Conservation (phyloP, 2,888 invertebrate genomes). For the Nomada hirtipes region DNA sequence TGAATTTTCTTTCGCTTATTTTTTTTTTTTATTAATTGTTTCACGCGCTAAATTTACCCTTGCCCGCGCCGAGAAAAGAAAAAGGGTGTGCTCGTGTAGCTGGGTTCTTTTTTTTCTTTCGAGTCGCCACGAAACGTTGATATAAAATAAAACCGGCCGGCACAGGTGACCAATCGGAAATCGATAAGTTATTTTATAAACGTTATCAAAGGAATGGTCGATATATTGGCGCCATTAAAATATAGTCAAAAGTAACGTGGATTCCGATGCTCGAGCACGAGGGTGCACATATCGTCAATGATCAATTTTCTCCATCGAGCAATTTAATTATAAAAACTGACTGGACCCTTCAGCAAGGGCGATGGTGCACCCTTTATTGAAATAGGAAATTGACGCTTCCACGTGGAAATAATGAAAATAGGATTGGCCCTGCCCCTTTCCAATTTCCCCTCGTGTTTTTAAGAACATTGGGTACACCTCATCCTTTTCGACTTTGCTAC, state of each 20-base stretch:
- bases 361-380: conserved; percentile 44
- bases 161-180: conserved; percentile 46
- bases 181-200: conserved; percentile 68
- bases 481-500: neutral
- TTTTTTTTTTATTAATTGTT: conserved; percentile 1
- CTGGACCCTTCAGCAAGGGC: conserved; percentile 42
- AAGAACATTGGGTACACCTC: neutral
- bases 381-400: conserved; percentile 57
- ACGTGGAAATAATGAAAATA: conserved; percentile 51
- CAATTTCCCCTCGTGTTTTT: conserved; percentile 32
- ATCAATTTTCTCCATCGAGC: conserved; percentile 17
- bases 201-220: conserved; percentile 59
- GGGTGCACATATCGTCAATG: conserved; percentile 3
- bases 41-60: conserved; percentile 22
- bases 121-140: conserved; percentile 36
- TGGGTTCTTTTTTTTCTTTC: conserved; percentile 13
- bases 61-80: conserved; percentile 5
- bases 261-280: conserved; percentile 29
- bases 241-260: conserved; percentile 45
- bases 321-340: conserved; percentile 60
- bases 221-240: conserved; percentile 51
- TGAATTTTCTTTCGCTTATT: too few relatives aligned
- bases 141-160: conserved; percentile 28
- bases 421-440: conserved; percentile 32
- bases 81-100: neutral